phyloP scores from a whole-genome alignment of 1,140 invertebrate species.

The Olivierus martensii region DNA sequence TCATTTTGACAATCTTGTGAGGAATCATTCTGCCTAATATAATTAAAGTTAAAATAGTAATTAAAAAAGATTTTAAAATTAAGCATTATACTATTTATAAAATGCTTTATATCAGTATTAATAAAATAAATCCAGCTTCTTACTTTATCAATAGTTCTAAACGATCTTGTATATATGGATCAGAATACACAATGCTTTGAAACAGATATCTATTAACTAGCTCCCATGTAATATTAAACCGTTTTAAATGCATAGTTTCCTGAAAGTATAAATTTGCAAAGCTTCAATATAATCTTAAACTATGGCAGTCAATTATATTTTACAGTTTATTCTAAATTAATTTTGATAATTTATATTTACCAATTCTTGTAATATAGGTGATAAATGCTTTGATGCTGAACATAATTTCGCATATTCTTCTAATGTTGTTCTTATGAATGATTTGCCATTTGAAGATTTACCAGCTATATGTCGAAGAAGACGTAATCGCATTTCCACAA shows the following conservation, averaged over 20 bases:
- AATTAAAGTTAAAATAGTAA: no score
- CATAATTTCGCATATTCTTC: constrained; percentile 46
- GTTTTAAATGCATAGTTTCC: constrained; percentile 39
- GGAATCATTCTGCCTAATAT: no score
- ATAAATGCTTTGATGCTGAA: constrained; percentile 38
- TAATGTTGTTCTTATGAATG: constrained; percentile 37
- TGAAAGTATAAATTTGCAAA: constrained; percentile 14
- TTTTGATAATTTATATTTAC: constrained; percentile 19
- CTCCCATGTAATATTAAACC: constrained; percentile 46
- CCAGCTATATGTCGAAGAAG: constrained; percentile 38
- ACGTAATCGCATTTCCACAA: constrained; percentile 45
- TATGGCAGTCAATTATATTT: no score
- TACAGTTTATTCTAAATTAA: not conserved
- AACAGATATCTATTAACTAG: constrained; percentile 48
- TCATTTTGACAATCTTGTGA: no score
- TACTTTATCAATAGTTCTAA: no score
- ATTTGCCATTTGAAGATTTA: constrained; percentile 30
- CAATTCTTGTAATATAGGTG: constrained; percentile 40
- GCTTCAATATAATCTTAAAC: not conserved
- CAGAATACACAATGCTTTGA: constrained; percentile 44
- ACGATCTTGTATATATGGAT: constrained; percentile 44
- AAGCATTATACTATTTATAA: no score
- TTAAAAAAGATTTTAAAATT: no score
- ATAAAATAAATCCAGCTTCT: no score
- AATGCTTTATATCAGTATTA: no score